phyloP scores from a whole-genome alignment of 2,113 vertebrate species.

The Cygnus buccinator region DNA sequence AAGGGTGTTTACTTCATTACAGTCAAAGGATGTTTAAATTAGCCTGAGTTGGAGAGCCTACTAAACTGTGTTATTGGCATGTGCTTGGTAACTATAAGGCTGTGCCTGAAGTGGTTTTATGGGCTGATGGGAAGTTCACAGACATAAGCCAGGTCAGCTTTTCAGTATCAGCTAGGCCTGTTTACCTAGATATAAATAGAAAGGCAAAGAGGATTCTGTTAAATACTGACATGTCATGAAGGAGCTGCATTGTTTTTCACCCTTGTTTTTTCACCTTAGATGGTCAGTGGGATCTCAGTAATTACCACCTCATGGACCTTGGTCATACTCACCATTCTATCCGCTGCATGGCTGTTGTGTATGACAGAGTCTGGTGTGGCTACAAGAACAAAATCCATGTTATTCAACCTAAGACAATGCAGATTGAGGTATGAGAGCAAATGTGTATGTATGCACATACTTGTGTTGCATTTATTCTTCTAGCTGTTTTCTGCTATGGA shows the following conservation, averaged over 20 bases:
- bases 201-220: not conserved
- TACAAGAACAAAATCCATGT: constrained; percentile 99
- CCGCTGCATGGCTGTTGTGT: constrained; percentile 98
- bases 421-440: constrained; percentile 86
- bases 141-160: not conserved
- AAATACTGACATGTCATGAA: not conserved
- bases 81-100: not conserved
- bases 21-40: not conserved
- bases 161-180: not conserved
- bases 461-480: not conserved
- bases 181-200: not conserved
- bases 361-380: constrained; percentile 97
- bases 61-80: not conserved
- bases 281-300: constrained; percentile 96
- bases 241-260: not conserved
- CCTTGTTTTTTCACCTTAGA: constrained; percentile 75
- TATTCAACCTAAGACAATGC: constrained; percentile 98
- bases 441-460: accelerated
- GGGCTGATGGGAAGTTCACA: not conserved
- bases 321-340: constrained; percentile 97
- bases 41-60: not conserved
- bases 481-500: not conserved
- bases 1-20: not conserved
- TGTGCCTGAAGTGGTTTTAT: not conserved
- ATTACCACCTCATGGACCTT: constrained; percentile 97